These are phyloP conservation scores for Hirtodrosophila duncani DNA, from an alignment of 2,888 invertebrate species.

Conservation along the genomic window DNA sequence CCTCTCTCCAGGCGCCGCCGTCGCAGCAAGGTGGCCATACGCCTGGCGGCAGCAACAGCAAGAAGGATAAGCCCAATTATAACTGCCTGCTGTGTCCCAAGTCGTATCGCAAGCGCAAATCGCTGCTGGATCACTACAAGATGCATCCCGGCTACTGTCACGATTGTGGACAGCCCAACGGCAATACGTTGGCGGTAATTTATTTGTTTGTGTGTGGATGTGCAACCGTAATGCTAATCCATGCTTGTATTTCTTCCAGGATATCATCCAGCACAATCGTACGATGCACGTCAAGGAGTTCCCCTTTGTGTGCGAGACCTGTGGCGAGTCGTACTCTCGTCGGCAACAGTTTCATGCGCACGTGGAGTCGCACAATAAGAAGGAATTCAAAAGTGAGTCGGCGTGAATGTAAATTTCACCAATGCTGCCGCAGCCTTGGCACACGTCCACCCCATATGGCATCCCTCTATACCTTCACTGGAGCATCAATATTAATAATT, in stretches of 20 bases:
- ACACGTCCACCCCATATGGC: too few relatives aligned
- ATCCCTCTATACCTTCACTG: too few relatives aligned
- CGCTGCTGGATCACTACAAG: slow-evolving; percentile 77
- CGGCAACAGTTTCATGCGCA: slow-evolving; percentile 78
- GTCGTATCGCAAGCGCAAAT: slow-evolving; percentile 77
- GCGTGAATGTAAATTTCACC: slow-evolving; percentile 73
- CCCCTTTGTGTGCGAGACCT: slow-evolving; percentile 78
- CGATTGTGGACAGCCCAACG: slow-evolving; percentile 77
- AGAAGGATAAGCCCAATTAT: slow-evolving; percentile 76
- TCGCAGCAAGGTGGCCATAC: slow-evolving; percentile 46
- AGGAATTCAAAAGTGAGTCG: slow-evolving; percentile 78
- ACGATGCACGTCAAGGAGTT: slow-evolving; percentile 77
- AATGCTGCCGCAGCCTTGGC: slow-evolving; percentile 18
- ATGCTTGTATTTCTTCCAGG: slow-evolving; percentile 47
- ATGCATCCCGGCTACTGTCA: slow-evolving; percentile 78
- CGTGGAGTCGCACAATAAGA: slow-evolving; percentile 78
- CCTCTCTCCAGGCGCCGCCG: slow-evolving; percentile 72
- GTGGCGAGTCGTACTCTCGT: slow-evolving; percentile 78
- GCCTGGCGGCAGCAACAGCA: slow-evolving; percentile 70
- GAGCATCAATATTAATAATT: background rate
- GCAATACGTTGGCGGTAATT: slow-evolving; percentile 75
- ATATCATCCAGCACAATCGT: slow-evolving; percentile 77
- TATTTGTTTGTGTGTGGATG: too few relatives aligned
- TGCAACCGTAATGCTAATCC: background rate
- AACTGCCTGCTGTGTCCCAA: slow-evolving; percentile 76